Percentiles rank a stretch among this genome's conserved stretches.
Evolutionary conservation across 2,888 invertebrate genomes (phyloP).

Genomic region (Plusia festucae): DNA sequence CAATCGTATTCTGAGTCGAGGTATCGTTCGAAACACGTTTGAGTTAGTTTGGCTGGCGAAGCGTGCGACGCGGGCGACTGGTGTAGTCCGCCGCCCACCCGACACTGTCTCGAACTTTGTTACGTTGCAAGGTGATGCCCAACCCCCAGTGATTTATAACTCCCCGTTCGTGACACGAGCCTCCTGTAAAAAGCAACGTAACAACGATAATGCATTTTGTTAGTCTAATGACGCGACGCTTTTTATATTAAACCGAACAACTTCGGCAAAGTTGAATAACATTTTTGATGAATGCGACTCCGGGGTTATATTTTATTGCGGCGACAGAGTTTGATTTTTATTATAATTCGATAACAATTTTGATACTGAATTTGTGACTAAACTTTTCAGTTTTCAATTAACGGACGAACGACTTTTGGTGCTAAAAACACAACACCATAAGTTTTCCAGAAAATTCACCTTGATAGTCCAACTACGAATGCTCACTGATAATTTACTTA

Average conservation of each 20-base stretch:
- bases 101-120: slow-evolving; percentile 69
- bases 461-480: background rate
- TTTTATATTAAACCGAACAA: slow-evolving; percentile 58
- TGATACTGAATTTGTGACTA: background rate
- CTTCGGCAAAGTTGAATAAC: slow-evolving; percentile 50
- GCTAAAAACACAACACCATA: background rate
- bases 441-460: background rate
- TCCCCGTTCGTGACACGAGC: slow-evolving; percentile 77
- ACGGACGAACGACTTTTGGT: background rate
- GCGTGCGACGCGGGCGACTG: slow-evolving; percentile 61
- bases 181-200: slow-evolving; percentile 73
- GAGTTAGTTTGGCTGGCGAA: slow-evolving; percentile 46
- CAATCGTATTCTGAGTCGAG: slow-evolving; percentile 58
- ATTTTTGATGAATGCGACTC: slow-evolving; percentile 34
- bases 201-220: slow-evolving; percentile 75
- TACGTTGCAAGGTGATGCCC: slow-evolving; percentile 54
- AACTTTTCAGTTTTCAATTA: background rate
- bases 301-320: slow-evolving; percentile 28
- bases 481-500: background rate
- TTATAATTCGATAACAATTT: background rate
- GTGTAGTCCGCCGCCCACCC: slow-evolving; percentile 77
- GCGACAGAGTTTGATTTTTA: slow-evolving; percentile 11
- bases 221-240: slow-evolving; percentile 68
- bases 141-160: slow-evolving; percentile 81
- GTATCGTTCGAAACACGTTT: slow-evolving; percentile 63